Evolutionary conservation across 2,888 invertebrate species (phyloP), one percentile per base, ranked within the genome.

Genomic region (Epirrhoe alternata): DNA sequence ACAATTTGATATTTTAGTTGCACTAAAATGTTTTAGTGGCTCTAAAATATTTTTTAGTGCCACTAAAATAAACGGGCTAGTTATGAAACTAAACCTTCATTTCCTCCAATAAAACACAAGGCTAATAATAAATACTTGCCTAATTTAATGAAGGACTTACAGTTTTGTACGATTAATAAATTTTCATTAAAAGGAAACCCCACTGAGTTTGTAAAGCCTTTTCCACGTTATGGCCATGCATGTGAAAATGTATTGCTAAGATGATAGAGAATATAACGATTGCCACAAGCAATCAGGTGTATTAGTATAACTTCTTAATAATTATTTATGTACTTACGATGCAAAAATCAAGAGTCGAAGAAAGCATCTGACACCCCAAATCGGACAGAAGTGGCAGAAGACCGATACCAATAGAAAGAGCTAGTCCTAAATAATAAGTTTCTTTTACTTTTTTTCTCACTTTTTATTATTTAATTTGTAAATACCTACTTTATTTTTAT

Each of bases 111-210:
- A 56, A 57, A 60, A 50, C 38, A 56, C 31, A 53, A 57, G 50
- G 47, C 7, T 33, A 24, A 45, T 12, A 33, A 49, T 64, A 64
- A 68, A 64, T 68, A 57, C 53, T 31, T 58, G 49, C 53, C 50
- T 61, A 51, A 61, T 61, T 57, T 53, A 50, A 64, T 53, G 31
- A 33, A 68, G 42, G 49, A 59, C 38, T 64, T 58, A 53, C 30
- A 59, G 17, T 17, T 57, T 66, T 55, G 51, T 17, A 45, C 51
- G 12, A 65, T 51, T 60, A 60, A 70, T 73, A 73, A 62, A 71
- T 70, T 71, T 70, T 68, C 69, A 70, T 73, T 73, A 69, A 63
- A 56, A 50, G 24, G 64, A 35, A 68, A 53, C 68, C 63, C 64
- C 50, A 61, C 24, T 33, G 61, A 64, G 60, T 33, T 50, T 4